Percentiles rank a stretch among this genome's conserved stretches.
Evolutionary conservation across 2,113 vertebrate genomes (phyloP).

Genomic region (Plestiodon gilberti): DNA sequence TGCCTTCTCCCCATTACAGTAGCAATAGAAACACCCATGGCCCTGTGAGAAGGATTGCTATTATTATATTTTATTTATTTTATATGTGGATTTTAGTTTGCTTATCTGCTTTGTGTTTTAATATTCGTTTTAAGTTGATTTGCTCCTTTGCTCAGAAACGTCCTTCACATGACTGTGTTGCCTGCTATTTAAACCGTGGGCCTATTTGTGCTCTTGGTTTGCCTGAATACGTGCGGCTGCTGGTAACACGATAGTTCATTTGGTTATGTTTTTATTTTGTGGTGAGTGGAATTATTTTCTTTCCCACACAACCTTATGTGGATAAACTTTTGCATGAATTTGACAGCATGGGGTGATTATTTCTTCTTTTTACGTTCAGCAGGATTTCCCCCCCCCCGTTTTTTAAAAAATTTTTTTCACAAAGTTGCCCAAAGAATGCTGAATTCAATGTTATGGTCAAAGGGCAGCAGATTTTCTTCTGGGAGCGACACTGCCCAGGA

Average conservation of each 20-base stretch:
- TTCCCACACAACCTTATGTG: not conserved
- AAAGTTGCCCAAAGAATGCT: not conserved
- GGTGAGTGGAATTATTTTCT: too few species aligned
- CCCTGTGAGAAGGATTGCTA: too few species aligned
- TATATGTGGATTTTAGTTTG: too few species aligned
- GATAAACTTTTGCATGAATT: too few species aligned
- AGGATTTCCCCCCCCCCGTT: not conserved
- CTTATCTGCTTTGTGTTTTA: too few species aligned
- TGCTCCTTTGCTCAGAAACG: too few species aligned
- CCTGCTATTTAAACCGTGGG: not conserved
- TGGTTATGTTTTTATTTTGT: not conserved
- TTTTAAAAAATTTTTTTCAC: not conserved
- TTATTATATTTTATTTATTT: too few species aligned
- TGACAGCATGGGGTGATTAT: not conserved
- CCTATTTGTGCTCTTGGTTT: too few species aligned
- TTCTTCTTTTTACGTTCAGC: not conserved
- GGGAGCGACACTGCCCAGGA: not conserved
- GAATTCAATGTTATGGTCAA: not conserved
- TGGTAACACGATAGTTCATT: not conserved
- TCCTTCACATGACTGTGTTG: not conserved
- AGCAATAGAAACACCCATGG: too few species aligned
- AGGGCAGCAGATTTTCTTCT: not conserved
- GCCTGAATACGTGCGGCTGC: too few species aligned
- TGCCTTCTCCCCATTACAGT: too few species aligned
- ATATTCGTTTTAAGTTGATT: too few species aligned